A percentile compares a stretch with the other conserved stretches of the same genome.
Conservation (phyloP, 2,888 invertebrate species). For the Stramonita haemastoma region DNA sequence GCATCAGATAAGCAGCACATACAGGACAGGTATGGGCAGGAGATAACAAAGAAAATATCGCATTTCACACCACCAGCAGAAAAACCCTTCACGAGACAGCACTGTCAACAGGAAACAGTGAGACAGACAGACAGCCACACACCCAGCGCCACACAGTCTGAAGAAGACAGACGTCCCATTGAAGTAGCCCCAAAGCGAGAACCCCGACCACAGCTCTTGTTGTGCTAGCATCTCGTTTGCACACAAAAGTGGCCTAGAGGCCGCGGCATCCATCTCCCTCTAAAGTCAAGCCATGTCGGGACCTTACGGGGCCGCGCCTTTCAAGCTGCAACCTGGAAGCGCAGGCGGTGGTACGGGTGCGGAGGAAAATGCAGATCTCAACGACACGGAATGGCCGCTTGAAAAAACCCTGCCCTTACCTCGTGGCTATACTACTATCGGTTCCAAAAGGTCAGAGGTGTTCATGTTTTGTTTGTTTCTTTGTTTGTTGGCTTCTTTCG, state of each 20-base stretch:
- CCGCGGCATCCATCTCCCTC: too few species aligned
- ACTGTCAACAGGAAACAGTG: not conserved
- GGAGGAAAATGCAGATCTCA: not conserved
- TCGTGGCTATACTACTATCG: not conserved
- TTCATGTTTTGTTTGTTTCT: not conserved
- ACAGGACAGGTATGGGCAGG: too few species aligned
- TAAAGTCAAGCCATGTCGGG: slow-evolving; percentile 8
- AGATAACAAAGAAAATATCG: too few species aligned
- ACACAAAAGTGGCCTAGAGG: too few species aligned
- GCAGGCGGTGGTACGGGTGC: not conserved
- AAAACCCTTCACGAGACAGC: not conserved
- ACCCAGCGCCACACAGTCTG: not conserved
- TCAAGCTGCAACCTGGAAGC: not conserved
- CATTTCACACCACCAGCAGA: too few species aligned
- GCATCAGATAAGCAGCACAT: too few species aligned
- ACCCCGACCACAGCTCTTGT: not conserved
- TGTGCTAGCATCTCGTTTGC: too few species aligned
- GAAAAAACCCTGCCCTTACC: slow-evolving; percentile 17
- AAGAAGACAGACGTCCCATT: not conserved
- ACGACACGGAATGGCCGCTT: slow-evolving; percentile 34
- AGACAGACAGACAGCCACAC: not conserved
- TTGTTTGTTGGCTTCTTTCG: not conserved
- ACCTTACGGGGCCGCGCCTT: slow-evolving; percentile 11
- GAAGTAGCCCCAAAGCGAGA: too few species aligned
- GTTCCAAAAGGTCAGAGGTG: slow-evolving; percentile 1